Evolutionary conservation across 2,113 vertebrate species (phyloP).

Genomic region (Thermophis baileyi): DNA sequence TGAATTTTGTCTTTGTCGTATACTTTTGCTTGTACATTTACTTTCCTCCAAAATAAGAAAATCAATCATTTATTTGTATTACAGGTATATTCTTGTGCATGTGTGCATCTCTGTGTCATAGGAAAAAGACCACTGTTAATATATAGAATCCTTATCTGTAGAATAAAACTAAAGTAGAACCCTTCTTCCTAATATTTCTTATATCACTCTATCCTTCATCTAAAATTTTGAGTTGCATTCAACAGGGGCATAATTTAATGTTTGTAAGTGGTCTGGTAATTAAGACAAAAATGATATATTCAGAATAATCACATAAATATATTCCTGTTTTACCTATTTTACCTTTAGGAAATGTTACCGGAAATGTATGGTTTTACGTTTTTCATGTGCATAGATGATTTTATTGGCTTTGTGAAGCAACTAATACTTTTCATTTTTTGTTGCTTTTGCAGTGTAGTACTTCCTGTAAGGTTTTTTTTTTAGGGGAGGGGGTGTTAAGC

Average conservation of each 20-base stretch:
- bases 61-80: background rate
- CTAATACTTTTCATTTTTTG: slow-evolving; percentile 10
- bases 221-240: background rate
- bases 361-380: background rate
- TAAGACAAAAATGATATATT: background rate
- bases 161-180: background rate
- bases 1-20: background rate
- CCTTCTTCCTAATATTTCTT: background rate
- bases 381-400: background rate
- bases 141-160: background rate
- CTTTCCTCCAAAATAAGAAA: background rate
- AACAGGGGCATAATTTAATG: background rate
- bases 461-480: slow-evolving; percentile 4
- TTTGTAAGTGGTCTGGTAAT: background rate
- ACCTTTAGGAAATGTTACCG: background rate
- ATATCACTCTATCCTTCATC: too few relatives aligned
- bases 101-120: background rate
- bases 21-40: background rate
- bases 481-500: background rate
- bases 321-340: background rate
- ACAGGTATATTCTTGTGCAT: background rate
- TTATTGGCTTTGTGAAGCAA: background rate
- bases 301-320: background rate
- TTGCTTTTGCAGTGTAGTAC: slow-evolving; percentile 31
- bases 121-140: background rate